Conservation (phyloP, 2,113 vertebrate species). For the Girardinichthys multiradiatus region DNA sequence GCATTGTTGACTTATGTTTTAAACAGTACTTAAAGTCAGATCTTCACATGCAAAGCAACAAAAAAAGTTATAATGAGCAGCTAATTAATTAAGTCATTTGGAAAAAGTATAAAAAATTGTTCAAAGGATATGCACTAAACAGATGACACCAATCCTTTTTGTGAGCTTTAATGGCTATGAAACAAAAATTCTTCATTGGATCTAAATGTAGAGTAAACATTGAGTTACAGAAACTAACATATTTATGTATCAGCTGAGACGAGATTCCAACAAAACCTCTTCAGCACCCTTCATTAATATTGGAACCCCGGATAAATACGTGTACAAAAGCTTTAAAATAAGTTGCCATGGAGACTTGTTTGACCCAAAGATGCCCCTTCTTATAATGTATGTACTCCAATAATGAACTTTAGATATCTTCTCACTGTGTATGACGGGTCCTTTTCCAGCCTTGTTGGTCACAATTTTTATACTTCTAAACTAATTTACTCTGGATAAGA, state of each 20-base stretch:
- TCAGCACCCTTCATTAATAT: no score
- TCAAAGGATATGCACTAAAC: neutral
- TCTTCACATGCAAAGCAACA: neutral
- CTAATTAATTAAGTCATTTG: neutral
- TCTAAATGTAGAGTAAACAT: no score
- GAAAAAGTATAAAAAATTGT: neutral
- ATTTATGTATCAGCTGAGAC: no score
- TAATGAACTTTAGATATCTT: no score
- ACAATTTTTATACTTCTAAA: neutral
- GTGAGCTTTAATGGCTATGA: neutral
- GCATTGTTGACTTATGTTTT: neutral
- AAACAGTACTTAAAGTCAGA: neutral
- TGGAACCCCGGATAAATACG: no score
- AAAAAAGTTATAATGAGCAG: neutral
- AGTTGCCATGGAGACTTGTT: neutral
- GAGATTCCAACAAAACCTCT: no score
- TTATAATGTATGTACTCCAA: no score
- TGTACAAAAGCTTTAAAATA: neutral
- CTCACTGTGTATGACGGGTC: no score
- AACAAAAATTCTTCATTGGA: neutral
- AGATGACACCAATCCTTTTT: neutral
- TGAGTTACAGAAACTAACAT: no score
- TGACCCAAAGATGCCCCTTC: no score
- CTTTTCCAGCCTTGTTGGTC: neutral
- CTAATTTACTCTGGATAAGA: neutral